phyloP scores from a whole-genome alignment of 1,140 invertebrate genomes.

The Lucilia sericata region DNA sequence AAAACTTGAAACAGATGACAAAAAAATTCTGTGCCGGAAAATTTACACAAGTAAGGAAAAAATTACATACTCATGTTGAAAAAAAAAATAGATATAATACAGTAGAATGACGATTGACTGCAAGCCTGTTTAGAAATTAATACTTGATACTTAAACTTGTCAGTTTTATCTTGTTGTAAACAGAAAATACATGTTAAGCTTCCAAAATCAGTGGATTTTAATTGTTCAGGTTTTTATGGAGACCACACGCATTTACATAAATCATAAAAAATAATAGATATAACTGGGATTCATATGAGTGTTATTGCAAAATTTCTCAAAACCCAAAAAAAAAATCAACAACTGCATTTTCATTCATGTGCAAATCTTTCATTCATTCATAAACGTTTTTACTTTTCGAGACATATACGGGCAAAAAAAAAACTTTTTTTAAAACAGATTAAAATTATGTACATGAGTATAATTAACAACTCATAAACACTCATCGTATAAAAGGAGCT shows the following conservation, averaged over 20 bases:
- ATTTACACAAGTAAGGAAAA: neutral
- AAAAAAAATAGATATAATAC: neutral
- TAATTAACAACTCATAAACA: slow-evolving; percentile 21
- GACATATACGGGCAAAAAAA: neutral
- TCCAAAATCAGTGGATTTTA: no score
- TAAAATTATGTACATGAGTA: neutral
- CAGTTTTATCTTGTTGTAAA: no score
- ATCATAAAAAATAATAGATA: neutral
- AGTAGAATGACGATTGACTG: neutral
- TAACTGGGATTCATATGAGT: neutral
- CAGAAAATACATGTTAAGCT: no score
- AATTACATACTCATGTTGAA: neutral
- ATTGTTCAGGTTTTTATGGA: no score
- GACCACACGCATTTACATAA: no score
- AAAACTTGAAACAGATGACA: slow-evolving; percentile 28
- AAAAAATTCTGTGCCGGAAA: neutral
- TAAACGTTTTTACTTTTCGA: neutral
- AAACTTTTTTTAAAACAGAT: neutral
- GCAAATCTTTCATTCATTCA: neutral
- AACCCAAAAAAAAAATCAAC: no score
- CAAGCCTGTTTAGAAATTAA: neutral
- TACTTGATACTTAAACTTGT: no score
- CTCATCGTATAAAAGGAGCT: neutral
- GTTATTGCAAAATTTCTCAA: neutral
- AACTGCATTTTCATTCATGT: neutral